phyloP scores from a whole-genome alignment of 2,888 invertebrate species.

The Cheiracanthium punctorium region DNA sequence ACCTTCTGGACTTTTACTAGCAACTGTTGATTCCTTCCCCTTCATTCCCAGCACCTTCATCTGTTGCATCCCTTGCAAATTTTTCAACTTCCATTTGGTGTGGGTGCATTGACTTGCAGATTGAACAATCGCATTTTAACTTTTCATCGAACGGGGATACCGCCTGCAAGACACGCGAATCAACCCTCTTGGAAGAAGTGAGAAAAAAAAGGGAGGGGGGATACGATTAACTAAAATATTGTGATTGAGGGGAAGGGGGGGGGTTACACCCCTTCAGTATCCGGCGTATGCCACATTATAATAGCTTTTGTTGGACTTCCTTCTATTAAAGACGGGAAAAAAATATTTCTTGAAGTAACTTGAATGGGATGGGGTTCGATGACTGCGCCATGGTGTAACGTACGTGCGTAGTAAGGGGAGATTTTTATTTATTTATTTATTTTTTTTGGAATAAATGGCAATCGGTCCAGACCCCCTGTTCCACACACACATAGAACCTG shows the following conservation, averaged over 20 bases:
- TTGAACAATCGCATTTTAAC: background rate
- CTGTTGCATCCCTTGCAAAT: too few relatives aligned
- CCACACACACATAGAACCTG: background rate
- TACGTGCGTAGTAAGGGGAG: background rate
- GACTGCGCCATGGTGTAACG: constrained; percentile 27
- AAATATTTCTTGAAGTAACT: constrained; percentile 6
- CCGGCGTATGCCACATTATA: constrained; percentile 37
- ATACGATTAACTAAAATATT: constrained; percentile 18
- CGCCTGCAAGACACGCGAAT: background rate
- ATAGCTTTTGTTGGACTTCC: constrained; percentile 40
- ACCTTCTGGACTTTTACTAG: too few relatives aligned
- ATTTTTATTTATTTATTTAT: background rate
- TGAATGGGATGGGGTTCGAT: constrained; percentile 32
- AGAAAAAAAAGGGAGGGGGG: too few relatives aligned
- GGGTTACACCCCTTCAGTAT: constrained; percentile 11
- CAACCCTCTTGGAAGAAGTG: too few relatives aligned
- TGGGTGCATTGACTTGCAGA: background rate
- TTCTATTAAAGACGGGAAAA: constrained; percentile 13
- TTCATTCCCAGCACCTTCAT: too few relatives aligned
- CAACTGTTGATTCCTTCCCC: too few relatives aligned
- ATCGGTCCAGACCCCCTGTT: constrained; percentile 36
- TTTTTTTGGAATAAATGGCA: constrained; percentile 46
- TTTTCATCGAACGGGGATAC: background rate
- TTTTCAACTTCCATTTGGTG: background rate
- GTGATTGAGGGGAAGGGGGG: background rate